Conservation (phyloP, 23 tunicate species). For the Styela clava region DNA sequence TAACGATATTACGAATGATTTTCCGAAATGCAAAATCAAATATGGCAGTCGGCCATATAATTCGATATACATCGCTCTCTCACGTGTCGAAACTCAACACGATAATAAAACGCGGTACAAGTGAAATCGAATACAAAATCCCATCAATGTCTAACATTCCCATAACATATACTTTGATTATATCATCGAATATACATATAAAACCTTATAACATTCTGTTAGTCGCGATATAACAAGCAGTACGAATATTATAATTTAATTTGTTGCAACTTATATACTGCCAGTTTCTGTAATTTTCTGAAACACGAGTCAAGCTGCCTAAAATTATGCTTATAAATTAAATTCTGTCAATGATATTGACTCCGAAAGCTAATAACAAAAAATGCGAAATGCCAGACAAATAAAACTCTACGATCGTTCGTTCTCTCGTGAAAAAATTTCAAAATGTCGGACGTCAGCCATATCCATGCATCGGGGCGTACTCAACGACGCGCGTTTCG, state of each 20-base stretch:
- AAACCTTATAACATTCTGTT: too few relatives aligned
- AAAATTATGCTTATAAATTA: not conserved
- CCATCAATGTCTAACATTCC: not conserved
- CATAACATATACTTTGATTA: not conserved
- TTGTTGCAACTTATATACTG: not conserved
- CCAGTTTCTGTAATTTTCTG: not conserved
- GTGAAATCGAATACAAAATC: not conserved
- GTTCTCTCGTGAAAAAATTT: not conserved
- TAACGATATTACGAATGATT: not conserved
- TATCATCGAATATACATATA: not conserved
- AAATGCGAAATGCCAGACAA: not conserved
- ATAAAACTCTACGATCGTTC: not conserved
- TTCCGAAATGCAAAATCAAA: not conserved
- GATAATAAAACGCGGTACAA: not conserved
- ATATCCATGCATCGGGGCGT: not conserved
- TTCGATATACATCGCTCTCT: not conserved
- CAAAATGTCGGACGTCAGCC: conserved; percentile 4
- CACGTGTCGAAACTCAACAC: not conserved
- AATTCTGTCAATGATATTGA: too few relatives aligned
- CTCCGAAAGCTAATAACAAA: too few relatives aligned
- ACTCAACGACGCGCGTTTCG: not conserved
- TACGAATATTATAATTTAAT: too few relatives aligned
- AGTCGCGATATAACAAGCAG: too few relatives aligned
- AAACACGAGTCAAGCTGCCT: not conserved
- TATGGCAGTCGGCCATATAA: not conserved